phyloP scores from a whole-genome alignment of 2,113 vertebrate species.

The Hiodon tergisus region DNA sequence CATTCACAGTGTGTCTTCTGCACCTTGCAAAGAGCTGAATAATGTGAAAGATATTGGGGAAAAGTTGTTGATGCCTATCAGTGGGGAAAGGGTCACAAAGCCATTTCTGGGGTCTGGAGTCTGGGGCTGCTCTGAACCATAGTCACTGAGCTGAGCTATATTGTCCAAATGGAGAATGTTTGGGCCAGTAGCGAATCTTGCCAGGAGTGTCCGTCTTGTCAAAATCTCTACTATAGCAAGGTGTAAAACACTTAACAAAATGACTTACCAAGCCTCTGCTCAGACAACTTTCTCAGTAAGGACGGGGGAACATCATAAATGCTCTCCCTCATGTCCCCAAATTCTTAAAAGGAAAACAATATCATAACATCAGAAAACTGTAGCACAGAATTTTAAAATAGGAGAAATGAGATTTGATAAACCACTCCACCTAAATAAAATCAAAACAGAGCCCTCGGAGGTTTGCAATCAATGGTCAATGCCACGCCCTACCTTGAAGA shows the following conservation, averaged over 20 bases:
- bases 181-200: too few species aligned
- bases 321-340: slow-evolving; percentile 33
- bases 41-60: too few species aligned
- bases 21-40: too few species aligned
- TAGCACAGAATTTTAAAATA: background rate
- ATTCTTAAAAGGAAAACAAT: slow-evolving; percentile 23
- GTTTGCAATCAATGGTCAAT: background rate
- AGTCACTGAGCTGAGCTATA: too few species aligned
- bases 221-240: background rate
- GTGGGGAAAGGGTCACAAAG: too few species aligned
- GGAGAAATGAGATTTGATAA: background rate
- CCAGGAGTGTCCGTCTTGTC: too few species aligned
- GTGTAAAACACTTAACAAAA: background rate
- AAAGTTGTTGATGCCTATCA: too few species aligned
- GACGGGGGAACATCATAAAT: slow-evolving; percentile 59
- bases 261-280: slow-evolving; percentile 40
- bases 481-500: slow-evolving; percentile 33
- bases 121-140: too few species aligned
- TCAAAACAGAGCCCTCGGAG: background rate
- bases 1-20: too few species aligned
- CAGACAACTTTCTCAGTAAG: slow-evolving; percentile 33
- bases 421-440: background rate
- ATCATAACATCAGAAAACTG: background rate
- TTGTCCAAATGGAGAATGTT: too few species aligned
- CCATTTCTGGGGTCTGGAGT: too few species aligned